Evolutionary conservation across 2,113 vertebrate species (phyloP).

Genomic region (Myrmecophaga tridactyla): DNA sequence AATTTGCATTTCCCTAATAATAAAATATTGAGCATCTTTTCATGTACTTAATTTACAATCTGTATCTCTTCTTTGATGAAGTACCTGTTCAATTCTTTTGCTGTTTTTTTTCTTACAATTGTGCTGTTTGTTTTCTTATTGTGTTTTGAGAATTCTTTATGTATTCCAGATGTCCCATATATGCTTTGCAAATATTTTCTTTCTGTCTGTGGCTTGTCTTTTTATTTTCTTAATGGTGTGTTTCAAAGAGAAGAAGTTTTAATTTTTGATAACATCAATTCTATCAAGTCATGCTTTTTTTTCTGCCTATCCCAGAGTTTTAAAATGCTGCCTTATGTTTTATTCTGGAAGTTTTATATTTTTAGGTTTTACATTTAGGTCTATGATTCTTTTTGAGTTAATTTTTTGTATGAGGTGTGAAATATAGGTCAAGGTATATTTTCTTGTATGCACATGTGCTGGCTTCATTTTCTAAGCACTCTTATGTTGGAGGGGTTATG

Average conservation of each 20-base stretch:
- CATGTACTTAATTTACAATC: background rate
- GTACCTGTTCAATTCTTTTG: background rate
- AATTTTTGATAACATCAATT: background rate
- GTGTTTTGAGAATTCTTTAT: background rate
- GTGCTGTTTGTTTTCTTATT: background rate
- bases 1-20: background rate
- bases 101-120: background rate
- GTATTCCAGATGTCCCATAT: background rate
- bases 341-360: background rate
- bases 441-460: background rate
- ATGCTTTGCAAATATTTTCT: background rate
- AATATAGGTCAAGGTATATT: background rate
- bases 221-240: background rate
- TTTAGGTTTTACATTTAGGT: background rate
- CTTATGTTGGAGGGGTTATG: no score
- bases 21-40: background rate
- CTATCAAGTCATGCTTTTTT: background rate
- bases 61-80: background rate
- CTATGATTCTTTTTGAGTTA: background rate
- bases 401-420: background rate
- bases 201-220: background rate
- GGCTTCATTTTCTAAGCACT: background rate
- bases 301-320: background rate
- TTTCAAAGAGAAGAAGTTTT: background rate
- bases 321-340: background rate